These are phyloP conservation scores for Elegia similella DNA, from an alignment of 2,888 invertebrate species.

Conservation along the genomic window DNA sequence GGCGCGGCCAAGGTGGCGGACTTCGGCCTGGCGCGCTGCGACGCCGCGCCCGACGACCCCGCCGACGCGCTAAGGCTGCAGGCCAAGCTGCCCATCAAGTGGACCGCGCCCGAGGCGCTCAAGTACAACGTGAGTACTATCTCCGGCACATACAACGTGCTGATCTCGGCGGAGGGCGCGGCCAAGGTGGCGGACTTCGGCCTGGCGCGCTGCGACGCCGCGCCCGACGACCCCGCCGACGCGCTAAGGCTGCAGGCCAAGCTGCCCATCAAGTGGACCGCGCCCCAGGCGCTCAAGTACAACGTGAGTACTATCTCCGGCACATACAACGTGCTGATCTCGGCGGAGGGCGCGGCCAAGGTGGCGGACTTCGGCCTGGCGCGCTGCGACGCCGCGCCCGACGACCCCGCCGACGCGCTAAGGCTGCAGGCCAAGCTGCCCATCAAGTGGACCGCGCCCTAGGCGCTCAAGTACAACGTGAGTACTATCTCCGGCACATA, in stretches of 20 bases:
- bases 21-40: slow-evolving; percentile 94
- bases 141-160: no score
- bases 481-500: no score
- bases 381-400: slow-evolving; percentile 83
- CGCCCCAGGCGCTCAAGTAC: slow-evolving; percentile 98
- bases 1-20: slow-evolving; percentile 94
- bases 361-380: slow-evolving; percentile 95
- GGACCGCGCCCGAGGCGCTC: slow-evolving; percentile 99
- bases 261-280: slow-evolving; percentile 99
- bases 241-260: slow-evolving; percentile 92
- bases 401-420: slow-evolving; percentile 80
- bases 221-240: slow-evolving; percentile 74
- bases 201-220: slow-evolving; percentile 89
- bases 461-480: slow-evolving; percentile 97
- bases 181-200: slow-evolving; percentile 96
- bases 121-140: slow-evolving; percentile 94
- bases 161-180: slow-evolving; percentile 91
- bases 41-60: slow-evolving; percentile 78
- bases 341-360: slow-evolving; percentile 94
- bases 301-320: no score
- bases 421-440: slow-evolving; percentile 97
- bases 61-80: slow-evolving; percentile 86
- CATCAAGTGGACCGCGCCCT: slow-evolving; percentile 99
- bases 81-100: slow-evolving; percentile 99
- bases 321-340: no score